phyloP scores from a whole-genome alignment of 1,140 invertebrate genomes.

The Protaetia brevitarsis region DNA sequence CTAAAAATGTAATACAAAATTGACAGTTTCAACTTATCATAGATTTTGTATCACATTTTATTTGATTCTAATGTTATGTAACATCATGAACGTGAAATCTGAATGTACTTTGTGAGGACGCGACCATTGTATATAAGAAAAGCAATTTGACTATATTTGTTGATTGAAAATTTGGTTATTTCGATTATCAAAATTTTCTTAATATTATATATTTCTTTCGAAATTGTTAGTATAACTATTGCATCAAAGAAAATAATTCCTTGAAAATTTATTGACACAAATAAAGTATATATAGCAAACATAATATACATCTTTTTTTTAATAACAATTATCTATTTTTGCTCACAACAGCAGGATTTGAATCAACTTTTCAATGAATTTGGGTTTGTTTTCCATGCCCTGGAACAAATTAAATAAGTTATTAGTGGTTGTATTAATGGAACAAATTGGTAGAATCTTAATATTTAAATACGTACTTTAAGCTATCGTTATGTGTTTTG shows the following conservation, averaged over 20 bases:
- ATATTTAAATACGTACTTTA: slow-evolving; percentile 40
- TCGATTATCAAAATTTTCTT: no score
- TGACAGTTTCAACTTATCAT: no score
- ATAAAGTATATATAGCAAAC: slow-evolving; percentile 25
- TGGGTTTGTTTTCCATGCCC: slow-evolving; percentile 39
- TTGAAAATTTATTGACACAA: slow-evolving; percentile 23
- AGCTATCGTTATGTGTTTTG: slow-evolving; percentile 77
- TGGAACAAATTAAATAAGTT: slow-evolving; percentile 31
- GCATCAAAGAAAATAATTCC: not conserved
- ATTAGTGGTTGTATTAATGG: not conserved
- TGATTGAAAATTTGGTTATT: no score
- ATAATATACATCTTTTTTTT: slow-evolving; percentile 17
- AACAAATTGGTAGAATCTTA: not conserved
- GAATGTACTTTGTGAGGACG: no score
- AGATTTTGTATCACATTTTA: no score
- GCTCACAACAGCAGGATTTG: not conserved
- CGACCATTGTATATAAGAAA: no score
- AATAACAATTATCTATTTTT: slow-evolving; percentile 18
- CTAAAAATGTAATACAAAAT: no score
- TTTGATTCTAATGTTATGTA: no score
- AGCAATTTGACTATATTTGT: no score
- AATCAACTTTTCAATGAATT: slow-evolving; percentile 43
- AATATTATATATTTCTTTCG: not conserved
- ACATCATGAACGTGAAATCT: no score
- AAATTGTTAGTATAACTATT: not conserved